Conservation (phyloP, 1,140 invertebrate genomes). For the Panonychus citri region DNA sequence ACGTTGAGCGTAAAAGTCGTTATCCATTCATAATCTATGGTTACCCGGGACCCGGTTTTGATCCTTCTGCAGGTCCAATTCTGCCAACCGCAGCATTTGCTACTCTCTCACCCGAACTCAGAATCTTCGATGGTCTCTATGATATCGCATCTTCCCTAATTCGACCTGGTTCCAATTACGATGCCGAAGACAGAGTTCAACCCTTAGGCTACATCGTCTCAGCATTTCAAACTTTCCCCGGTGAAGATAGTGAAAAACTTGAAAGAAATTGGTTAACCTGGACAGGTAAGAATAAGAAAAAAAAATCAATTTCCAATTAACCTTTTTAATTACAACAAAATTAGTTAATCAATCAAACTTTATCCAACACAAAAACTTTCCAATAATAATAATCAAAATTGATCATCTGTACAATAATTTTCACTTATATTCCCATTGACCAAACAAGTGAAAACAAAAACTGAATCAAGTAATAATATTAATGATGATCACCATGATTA, state of each 20-base stretch:
- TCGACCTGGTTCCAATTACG: conserved; percentile 1
- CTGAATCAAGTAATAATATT: no score
- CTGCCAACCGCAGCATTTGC: neutral
- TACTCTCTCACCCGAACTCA: conserved; percentile 7
- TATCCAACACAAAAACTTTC: no score
- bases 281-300: conserved; percentile 45
- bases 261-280: conserved; percentile 80
- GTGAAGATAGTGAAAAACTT: conserved; percentile 65
- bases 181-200: neutral
- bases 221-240: conserved; percentile 78
- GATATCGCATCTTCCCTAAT: conserved; percentile 3
- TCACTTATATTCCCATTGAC: no score
- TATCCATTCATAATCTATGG: conserved; percentile 11
- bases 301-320: neutral
- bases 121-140: conserved; percentile 9
- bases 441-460: no score
- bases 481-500: no score
- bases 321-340: neutral
- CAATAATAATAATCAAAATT: no score
- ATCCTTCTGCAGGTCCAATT: neutral
- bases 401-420: no score
- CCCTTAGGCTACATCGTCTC: conserved; percentile 70
- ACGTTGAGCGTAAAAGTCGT: conserved; percentile 10
- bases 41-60: neutral
- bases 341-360: no score